Evolutionary conservation across 2,888 invertebrate species (phyloP).

Genomic region (Ptycholaimellus sp.): DNA sequence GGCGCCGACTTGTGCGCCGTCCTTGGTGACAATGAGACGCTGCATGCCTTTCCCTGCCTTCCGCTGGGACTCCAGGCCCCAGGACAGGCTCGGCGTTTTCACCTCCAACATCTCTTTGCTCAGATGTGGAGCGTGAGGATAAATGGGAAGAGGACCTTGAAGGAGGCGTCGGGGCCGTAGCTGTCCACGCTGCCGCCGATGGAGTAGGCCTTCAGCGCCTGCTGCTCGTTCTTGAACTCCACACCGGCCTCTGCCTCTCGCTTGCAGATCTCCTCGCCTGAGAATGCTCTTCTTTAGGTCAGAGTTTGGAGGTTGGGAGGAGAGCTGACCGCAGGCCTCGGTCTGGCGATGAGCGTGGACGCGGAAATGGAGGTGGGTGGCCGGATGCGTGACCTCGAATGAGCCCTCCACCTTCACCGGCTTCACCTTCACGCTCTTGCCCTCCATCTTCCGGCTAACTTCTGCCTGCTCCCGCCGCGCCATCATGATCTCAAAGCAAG

Average conservation of each 20-base stretch:
- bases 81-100: too few relatives aligned
- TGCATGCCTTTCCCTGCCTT: slow-evolving; percentile 1
- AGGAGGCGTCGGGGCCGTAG: slow-evolving; percentile 1
- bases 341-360: slow-evolving; percentile 2
- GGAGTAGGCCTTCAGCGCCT: not conserved
- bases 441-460: too few relatives aligned
- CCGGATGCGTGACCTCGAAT: slow-evolving; percentile 1
- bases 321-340: too few relatives aligned
- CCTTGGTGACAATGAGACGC: slow-evolving; percentile 1
- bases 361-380: slow-evolving; percentile 1
- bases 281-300: too few relatives aligned
- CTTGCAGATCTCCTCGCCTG: too few relatives aligned
- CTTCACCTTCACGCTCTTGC: not conserved
- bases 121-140: too few relatives aligned
- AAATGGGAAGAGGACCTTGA: too few relatives aligned
- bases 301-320: too few relatives aligned
- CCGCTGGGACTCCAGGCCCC: not conserved
- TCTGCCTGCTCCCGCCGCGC: too few relatives aligned
- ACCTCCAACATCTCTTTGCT: too few relatives aligned
- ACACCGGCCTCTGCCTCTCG: slow-evolving; percentile 1
- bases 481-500: too few relatives aligned
- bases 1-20: slow-evolving; percentile 1
- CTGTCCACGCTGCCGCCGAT: not conserved
- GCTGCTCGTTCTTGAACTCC: slow-evolving; percentile 1
- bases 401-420: not conserved